Base-by-base conservation (phyloP, 2,797 vertebrate genomes). In the Pampus argenteus region DNA sequence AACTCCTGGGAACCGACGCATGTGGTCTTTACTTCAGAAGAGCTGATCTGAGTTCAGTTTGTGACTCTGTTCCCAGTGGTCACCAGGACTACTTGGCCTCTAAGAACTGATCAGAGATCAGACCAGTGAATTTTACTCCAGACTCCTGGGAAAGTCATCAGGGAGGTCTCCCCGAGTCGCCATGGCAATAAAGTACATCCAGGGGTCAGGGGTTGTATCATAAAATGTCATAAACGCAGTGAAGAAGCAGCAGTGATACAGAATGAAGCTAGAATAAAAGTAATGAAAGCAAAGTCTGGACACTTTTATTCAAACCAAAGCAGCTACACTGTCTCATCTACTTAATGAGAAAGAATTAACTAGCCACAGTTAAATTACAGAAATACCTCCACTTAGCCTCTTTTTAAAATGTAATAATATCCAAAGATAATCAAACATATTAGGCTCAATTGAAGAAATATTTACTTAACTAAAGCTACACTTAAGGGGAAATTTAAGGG, bases 111-210 rank as follows among this genome's bases (percentile, higher is more conserved):
- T 85, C 63, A 58, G 50, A 74, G 77, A 73, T 78, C 81, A 79
- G 74, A 52, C 63, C 22, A 18, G 65, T 3, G 22, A 23, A 34
- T 52, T 76, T 13, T 36, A 22, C 34, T 44, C 47, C 17, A 40
- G 74, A 68, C 38, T 79, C 78, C 81, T 86, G 88, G 89, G 86
- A 91, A 91, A 92, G 82, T 89, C 80, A 76, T 72, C 70, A 36
- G 74, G 74, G 81, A 72, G 79, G 67, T 86, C 86, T 86, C 78
- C 45, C 58, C 5, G 23, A 44, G 72, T 86, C 44, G 51, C 64
- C 75, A 64, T 77, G 68, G 74, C 57, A 77, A 67, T 87, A 61
- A 86, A 91, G 64, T 76, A 76, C 70, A 76, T 63, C 62, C 62
- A 72, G 60, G 85, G 91, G 93, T 92, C 81, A 89, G 68, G 78